phyloP scores from a whole-genome alignment of 2,888 invertebrate genomes.

The Pecten maximus region DNA sequence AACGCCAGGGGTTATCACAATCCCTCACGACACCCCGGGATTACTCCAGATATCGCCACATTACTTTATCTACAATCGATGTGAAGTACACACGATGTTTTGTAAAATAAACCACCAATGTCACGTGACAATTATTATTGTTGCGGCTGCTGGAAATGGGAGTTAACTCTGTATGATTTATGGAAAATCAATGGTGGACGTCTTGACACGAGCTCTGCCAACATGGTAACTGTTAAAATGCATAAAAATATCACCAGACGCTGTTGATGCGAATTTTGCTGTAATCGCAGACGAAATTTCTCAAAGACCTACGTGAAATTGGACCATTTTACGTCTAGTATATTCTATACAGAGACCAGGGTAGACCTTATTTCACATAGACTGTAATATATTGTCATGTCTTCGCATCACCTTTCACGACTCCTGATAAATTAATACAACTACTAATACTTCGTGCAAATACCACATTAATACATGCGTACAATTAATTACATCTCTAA shows the following conservation, averaged over 20 bases:
- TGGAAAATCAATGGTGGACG: not conserved
- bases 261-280: too few relatives aligned
- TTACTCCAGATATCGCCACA: not conserved
- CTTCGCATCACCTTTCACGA: too few relatives aligned
- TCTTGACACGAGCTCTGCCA: not conserved
- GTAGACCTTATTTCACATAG: too few relatives aligned
- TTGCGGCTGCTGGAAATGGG: conserved; percentile 25
- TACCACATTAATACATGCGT: too few relatives aligned
- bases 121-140: conserved; percentile 25
- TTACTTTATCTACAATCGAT: not conserved
- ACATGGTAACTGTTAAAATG: not conserved
- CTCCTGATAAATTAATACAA: too few relatives aligned
- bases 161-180: conserved; percentile 9
- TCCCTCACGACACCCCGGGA: conserved; percentile 1
- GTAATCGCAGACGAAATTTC: too few relatives aligned
- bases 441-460: too few relatives aligned
- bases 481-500: too few relatives aligned
- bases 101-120: not conserved
- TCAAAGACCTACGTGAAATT: too few relatives aligned
- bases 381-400: too few relatives aligned
- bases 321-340: too few relatives aligned
- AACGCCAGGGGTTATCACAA: not conserved
- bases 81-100: not conserved
- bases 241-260: not conserved
- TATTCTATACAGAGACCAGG: too few relatives aligned